Conservation (phyloP, 2,113 vertebrate genomes). For the Heterotilapia buettikoferi region DNA sequence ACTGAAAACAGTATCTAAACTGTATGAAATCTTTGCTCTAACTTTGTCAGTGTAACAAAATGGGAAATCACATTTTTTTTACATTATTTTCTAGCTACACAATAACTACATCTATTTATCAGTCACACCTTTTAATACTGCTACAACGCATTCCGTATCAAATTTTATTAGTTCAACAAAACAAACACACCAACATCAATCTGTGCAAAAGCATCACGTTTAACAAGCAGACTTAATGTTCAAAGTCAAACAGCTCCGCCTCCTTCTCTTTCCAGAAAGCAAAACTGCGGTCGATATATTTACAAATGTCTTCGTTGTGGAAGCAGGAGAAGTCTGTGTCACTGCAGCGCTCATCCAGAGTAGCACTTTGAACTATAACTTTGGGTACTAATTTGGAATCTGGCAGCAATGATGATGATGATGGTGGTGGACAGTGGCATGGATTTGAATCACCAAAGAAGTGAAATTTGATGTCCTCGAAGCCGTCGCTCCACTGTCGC, state of each 20-base stretch:
- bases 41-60: not conserved
- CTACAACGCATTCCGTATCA: not conserved
- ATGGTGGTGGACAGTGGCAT: not conserved
- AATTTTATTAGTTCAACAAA: not conserved
- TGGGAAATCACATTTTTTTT: not conserved
- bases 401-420: not conserved
- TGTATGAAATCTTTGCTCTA: not conserved
- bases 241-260: constrained; percentile 84
- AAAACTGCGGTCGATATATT: constrained; percentile 90
- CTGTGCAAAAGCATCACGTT: not conserved
- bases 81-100: not conserved
- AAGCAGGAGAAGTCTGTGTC: constrained; percentile 56
- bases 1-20: not conserved
- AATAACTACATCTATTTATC: not conserved
- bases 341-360: constrained; percentile 6
- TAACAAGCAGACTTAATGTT: constrained; percentile 22
- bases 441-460: constrained; percentile 73
- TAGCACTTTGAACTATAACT: constrained; percentile 5
- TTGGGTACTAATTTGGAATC: constrained; percentile 24
- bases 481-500: constrained; percentile 82
- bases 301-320: constrained; percentile 81
- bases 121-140: not conserved
- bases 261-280: constrained; percentile 98
- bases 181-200: not conserved
- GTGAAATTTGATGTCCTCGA: constrained; percentile 84